Evolutionary conservation across 2,113 vertebrate genomes (phyloP), one percentile per base, ranked within the genome.

Genomic region (Chauna torquata): DNA sequence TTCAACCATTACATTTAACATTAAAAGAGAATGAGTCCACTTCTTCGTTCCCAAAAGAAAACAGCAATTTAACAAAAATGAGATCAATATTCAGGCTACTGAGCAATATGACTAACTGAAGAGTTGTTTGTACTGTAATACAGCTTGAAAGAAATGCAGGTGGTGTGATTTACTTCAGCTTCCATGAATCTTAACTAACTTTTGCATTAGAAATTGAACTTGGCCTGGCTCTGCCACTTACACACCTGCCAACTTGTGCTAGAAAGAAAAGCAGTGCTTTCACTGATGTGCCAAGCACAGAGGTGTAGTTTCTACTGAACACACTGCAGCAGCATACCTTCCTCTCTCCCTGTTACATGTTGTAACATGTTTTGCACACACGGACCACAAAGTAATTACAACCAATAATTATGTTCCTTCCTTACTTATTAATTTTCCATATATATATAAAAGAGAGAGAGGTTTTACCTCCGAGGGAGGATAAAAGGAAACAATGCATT

Each of bases 281-380:
- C 83, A 42, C 5, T 0, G 1, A 77, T 13, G 30, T 45, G 30
- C 25, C 16, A 52, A 0, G 4, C 15, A 58, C 9, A 74, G 16
- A 58, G 16, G 16, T 54, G 28, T 8, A 30, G 49, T 10, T 88
- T 49, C 34, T 57, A n/a, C n/a, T 32, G 25, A 74, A 25, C 3
- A 12, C 11, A 38, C 40, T 59, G 52, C 27, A 61, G 62, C 45
- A 81, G 12, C 54, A 82, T 38, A n/a, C 42, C 50, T 58, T 45
- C 9, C 61, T 68, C 47, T 68, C 34, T 57, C 36, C 18, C 28
- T 50, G 6, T 20, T 42, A 77, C 8, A 58, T 7, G 5, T 13
- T 52, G 22, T 49, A 71, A 32, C 2, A 64, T 34, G 58, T 45
- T 36, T 83, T 3, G 3, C 38, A 49, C 15, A 61, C 8, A 42